These are phyloP conservation scores for Zeus faber DNA, from an alignment of 2,113 vertebrate genomes.

Conservation along the genomic window DNA sequence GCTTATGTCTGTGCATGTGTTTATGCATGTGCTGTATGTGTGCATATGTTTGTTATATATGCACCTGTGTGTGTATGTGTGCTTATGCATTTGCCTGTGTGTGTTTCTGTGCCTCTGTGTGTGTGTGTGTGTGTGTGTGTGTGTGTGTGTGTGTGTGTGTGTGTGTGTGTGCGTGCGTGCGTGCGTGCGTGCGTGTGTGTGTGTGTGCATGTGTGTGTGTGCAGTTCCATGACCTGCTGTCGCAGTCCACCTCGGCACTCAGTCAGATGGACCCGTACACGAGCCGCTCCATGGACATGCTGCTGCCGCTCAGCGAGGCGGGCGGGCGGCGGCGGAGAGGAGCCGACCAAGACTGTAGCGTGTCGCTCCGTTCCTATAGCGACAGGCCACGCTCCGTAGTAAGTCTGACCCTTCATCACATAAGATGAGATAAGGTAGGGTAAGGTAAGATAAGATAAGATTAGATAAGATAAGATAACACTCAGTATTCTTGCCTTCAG, in stretches of 20 bases:
- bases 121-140: not conserved
- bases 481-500: no score
- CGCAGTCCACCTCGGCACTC: constrained; percentile 82
- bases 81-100: constrained; percentile 10
- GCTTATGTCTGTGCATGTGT: not conserved
- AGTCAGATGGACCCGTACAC: constrained; percentile 88
- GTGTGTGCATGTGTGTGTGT: constrained; percentile 9
- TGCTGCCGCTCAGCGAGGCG: constrained; percentile 80
- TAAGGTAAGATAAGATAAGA: no score
- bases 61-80: not conserved
- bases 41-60: not conserved
- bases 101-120: constrained; percentile 1
- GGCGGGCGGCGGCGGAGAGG: constrained; percentile 76
- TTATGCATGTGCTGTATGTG: not conserved
- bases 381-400: constrained; percentile 75
- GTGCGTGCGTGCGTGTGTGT: constrained; percentile 18
- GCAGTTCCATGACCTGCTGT: constrained; percentile 93
- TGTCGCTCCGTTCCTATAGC: constrained; percentile 64
- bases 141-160: not conserved
- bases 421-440: no score
- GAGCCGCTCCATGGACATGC: constrained; percentile 84
- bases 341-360: constrained; percentile 77
- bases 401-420: constrained; percentile 31
- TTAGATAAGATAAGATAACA: no score
- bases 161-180: not conserved